These are phyloP conservation scores for Cyclophora albipunctata DNA, from an alignment of 2,888 invertebrate genomes.

Conservation along the genomic window DNA sequence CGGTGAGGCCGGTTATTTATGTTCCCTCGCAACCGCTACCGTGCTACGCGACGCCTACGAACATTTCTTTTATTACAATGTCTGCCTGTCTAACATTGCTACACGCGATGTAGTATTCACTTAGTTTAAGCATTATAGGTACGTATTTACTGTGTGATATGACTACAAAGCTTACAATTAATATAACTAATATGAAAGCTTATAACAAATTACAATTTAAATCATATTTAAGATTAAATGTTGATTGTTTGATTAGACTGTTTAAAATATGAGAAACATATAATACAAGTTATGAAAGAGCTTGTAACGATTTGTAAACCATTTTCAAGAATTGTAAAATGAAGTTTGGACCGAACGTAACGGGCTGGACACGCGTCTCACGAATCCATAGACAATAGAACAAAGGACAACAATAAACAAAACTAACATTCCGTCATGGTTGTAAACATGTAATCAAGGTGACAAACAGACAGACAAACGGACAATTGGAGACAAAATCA, in stretches of 20 bases:
- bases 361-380: conserved; percentile 51
- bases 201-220: too few species aligned
- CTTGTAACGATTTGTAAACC: too few species aligned
- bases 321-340: too few species aligned
- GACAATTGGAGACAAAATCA: conserved; percentile 61
- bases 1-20: conserved; percentile 61
- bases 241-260: too few species aligned
- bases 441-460: conserved; percentile 51
- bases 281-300: too few species aligned
- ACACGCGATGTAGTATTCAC: too few species aligned
- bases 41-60: conserved; percentile 59
- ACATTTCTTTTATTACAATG: conserved; percentile 21
- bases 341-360: conserved; percentile 26
- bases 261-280: too few species aligned
- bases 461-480: conserved; percentile 37
- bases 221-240: too few species aligned
- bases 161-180: too few species aligned
- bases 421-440: conserved; percentile 49
- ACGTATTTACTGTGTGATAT: too few species aligned
- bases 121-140: too few species aligned
- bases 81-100: background rate
- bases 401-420: conserved; percentile 37
- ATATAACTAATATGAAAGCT: too few species aligned
- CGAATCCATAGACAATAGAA: conserved; percentile 11
- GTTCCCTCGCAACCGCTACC: conserved; percentile 49